These are phyloP conservation scores for Gnatocerus cornutus DNA, from an alignment of 2,888 invertebrate genomes.

Conservation along the genomic window DNA sequence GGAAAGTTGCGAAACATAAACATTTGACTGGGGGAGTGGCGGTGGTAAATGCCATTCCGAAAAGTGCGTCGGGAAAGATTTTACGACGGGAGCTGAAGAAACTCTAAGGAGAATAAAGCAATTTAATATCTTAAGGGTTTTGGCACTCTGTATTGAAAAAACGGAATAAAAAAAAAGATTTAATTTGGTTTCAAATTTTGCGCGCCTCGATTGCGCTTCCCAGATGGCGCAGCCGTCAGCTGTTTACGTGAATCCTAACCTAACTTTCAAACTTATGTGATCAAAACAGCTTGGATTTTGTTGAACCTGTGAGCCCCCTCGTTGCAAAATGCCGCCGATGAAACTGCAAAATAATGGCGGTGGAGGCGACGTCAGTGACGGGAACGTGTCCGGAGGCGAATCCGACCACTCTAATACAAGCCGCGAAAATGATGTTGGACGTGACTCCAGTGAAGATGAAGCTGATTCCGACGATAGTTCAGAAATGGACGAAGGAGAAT, in stretches of 20 bases:
- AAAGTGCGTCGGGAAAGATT: slow-evolving; percentile 86
- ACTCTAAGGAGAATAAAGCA: background rate
- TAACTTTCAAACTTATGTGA: slow-evolving; percentile 5
- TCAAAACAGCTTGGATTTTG: background rate
- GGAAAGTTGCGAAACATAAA: slow-evolving; percentile 81
- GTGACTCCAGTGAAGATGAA: slow-evolving; percentile 85
- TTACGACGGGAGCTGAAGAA: slow-evolving; percentile 75
- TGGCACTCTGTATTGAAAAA: no score
- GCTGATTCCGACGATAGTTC: slow-evolving; percentile 89
- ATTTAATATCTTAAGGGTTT: background rate
- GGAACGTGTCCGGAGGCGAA: slow-evolving; percentile 81
- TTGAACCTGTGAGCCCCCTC: background rate
- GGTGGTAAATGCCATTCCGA: slow-evolving; percentile 82
- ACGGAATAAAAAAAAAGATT: no score
- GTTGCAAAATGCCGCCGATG: slow-evolving; percentile 36
- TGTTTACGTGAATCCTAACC: slow-evolving; percentile 1
- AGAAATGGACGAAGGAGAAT: slow-evolving; percentile 94
- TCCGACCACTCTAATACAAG: slow-evolving; percentile 82
- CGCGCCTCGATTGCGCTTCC: no score
- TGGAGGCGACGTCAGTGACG: slow-evolving; percentile 71
- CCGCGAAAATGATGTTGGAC: slow-evolving; percentile 77
- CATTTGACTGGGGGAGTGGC: slow-evolving; percentile 79
- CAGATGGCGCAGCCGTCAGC: no score
- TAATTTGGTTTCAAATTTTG: no score
- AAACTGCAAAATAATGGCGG: slow-evolving; percentile 40